Evolutionary conservation across 2,888 invertebrate species (phyloP), one percentile per base, ranked within the genome.

Genomic region (Amblyjoppa fuscipennis): DNA sequence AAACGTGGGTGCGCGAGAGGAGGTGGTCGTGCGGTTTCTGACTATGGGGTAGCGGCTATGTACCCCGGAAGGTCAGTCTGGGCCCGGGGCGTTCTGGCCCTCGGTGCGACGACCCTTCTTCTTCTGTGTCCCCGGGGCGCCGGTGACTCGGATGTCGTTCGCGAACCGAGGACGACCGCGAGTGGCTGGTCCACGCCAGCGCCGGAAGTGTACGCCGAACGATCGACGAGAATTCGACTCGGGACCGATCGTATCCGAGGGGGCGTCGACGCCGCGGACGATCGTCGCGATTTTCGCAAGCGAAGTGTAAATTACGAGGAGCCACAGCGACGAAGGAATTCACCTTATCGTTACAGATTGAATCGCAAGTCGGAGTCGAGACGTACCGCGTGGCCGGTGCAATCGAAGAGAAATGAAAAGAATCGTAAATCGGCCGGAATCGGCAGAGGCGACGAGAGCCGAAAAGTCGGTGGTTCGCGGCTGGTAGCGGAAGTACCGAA

Each of bases 41-140:
- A 93, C 89, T 91, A 93, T 93, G 93, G 93, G 93, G 93, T 93
- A 92, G 92, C 88, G 85, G 87, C 85, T 85, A 93, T 93, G 93
- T 89, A 89, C 90, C 91, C 89, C 88, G 91, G 91, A 90, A 93
- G 89, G 90, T 91, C 89, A 86, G 79, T 87, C 79, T 90, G 91
- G 91, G 87, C 86, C 89, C 88, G 89, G 92, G 91, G 91, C 92
- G 86, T 91, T 83, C 71, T 90, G 87, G 92, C 91, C 92, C 91
- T 92, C 86, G 90, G 90, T 77, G 87, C 88, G 85, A 89, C 89
- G 88, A 88, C 83, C 86, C 85, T 91, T 73, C 80, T 90, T 53
- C 89, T 91, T 28, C 69, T 85, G 53, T 85, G 86, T 75, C 79
- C 85, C 49, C 70, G 83, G 81, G 81, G 80, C 61, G 81, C 74